Conservation (phyloP, 2,113 vertebrate species). For the Elachura formosa region DNA sequence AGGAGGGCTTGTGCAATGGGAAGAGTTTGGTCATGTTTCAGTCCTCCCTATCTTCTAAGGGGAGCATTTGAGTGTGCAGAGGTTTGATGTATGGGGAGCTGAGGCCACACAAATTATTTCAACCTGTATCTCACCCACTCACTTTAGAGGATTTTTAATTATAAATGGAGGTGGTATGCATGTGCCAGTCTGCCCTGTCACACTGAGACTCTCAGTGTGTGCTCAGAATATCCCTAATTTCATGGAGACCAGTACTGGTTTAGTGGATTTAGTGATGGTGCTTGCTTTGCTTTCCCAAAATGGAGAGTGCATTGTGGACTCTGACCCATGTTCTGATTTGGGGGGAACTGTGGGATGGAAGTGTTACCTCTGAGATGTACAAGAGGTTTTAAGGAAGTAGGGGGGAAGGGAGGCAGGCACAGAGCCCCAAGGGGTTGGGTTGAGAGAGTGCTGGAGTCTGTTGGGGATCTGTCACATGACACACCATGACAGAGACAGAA, state of each 20-base stretch:
- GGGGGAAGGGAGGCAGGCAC: background rate
- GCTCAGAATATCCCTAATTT: background rate
- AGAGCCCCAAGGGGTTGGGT: background rate
- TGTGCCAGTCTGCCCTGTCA: background rate
- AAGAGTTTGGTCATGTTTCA: background rate
- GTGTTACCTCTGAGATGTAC: background rate
- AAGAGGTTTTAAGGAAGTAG: background rate
- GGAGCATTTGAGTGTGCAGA: no score
- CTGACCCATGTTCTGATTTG: background rate
- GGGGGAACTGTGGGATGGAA: background rate
- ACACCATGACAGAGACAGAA: no score
- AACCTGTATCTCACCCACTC: background rate
- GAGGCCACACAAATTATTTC: background rate
- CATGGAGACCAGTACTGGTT: background rate
- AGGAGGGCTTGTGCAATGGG: background rate
- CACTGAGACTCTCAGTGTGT: background rate
- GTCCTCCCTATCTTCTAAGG: background rate
- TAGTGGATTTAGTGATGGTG: background rate
- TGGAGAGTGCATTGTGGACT: rapidly evolving
- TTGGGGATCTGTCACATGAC: no score
- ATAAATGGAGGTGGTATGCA: rapidly evolving
- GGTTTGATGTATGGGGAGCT: rapidly evolving
- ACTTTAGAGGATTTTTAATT: background rate
- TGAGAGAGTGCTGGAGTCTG: background rate
- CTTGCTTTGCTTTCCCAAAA: background rate